phyloP scores from a whole-genome alignment of 2,797 vertebrate species.

The Lacerta bilineata region DNA sequence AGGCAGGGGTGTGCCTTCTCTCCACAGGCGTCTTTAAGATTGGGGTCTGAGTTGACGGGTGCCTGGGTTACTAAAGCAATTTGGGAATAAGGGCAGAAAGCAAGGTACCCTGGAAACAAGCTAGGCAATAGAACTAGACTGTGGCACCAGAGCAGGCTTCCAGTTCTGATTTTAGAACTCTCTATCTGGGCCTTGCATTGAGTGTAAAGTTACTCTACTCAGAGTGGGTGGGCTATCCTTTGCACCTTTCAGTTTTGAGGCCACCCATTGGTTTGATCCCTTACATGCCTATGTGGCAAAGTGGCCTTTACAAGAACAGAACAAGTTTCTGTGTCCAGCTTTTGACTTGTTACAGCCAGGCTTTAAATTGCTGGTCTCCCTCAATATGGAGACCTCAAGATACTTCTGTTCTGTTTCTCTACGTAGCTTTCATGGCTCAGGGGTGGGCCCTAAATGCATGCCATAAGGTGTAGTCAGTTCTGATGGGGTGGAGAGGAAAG shows the following conservation, averaged over 20 bases:
- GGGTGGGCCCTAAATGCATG: conserved; percentile 61
- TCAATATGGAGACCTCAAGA: conserved; percentile 47
- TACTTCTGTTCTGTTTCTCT: conserved; percentile 64
- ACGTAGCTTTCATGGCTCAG: conserved; percentile 45
- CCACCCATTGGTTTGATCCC: neutral
- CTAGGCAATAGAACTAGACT: neutral
- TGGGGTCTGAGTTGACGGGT: neutral
- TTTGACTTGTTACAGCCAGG: conserved; percentile 51
- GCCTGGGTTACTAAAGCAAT: neutral
- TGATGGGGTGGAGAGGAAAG: conserved; percentile 65
- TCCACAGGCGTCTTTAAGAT: neutral
- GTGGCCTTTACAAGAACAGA: conserved; percentile 41
- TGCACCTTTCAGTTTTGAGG: neutral
- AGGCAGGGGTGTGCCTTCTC: neutral
- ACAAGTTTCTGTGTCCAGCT: conserved; percentile 41
- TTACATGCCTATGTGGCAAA: conserved; percentile 34
- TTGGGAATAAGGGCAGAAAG: conserved; percentile 6
- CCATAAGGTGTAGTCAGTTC: conserved; percentile 62
- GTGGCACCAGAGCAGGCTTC: neutral
- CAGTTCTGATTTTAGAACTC: neutral
- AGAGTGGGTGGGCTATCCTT: neutral
- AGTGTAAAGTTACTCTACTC: neutral
- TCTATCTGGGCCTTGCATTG: neutral
- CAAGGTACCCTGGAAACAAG: conserved; percentile 15
- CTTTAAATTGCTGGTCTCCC: conserved; percentile 40